Evolutionary conservation across 1,140 invertebrate species (phyloP).

Genomic region (Ptiloglossa arizonensis): DNA sequence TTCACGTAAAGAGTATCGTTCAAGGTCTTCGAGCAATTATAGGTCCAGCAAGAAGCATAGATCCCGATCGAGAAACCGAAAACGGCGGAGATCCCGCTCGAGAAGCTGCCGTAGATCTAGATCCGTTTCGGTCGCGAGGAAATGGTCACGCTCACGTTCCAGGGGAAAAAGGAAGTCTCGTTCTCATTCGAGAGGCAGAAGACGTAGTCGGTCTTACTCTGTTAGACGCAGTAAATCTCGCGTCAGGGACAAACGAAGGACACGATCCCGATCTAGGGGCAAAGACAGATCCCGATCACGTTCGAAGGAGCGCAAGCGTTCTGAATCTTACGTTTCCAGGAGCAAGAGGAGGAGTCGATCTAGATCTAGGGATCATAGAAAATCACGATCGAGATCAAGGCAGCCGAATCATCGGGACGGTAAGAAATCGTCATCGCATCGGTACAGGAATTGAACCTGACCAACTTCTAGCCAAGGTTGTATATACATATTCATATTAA

Average conservation of each 20-base stretch:
- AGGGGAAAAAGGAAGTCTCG: slow-evolving; percentile 67
- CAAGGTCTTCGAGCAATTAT: slow-evolving; percentile 71
- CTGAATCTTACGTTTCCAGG: slow-evolving; percentile 73
- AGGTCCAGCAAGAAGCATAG: slow-evolving; percentile 68
- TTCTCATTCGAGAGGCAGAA: slow-evolving; percentile 68
- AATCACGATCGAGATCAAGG: slow-evolving; percentile 72
- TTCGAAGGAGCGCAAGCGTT: slow-evolving; percentile 71
- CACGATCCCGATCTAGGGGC: slow-evolving; percentile 66
- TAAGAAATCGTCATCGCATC: slow-evolving; percentile 79
- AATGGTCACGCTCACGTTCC: slow-evolving; percentile 71
- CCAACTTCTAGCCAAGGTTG: slow-evolving; percentile 75
- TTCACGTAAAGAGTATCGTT: slow-evolving; percentile 67
- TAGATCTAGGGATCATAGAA: slow-evolving; percentile 70
- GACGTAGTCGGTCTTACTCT: slow-evolving; percentile 59
- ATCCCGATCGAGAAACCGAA: slow-evolving; percentile 68
- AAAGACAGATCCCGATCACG: slow-evolving; percentile 67
- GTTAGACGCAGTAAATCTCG: slow-evolving; percentile 63
- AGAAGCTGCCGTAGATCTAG: slow-evolving; percentile 61
- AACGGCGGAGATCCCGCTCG: slow-evolving; percentile 69
- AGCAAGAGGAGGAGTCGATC: slow-evolving; percentile 66
- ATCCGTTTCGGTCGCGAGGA: slow-evolving; percentile 58
- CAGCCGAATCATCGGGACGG: slow-evolving; percentile 77
- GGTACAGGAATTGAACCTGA: slow-evolving; percentile 78
- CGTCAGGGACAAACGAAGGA: slow-evolving; percentile 59
- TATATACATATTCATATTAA: slow-evolving; percentile 70